phyloP scores from a whole-genome alignment of 2,113 vertebrate genomes.

The Sphaerodactylus townsendi region DNA sequence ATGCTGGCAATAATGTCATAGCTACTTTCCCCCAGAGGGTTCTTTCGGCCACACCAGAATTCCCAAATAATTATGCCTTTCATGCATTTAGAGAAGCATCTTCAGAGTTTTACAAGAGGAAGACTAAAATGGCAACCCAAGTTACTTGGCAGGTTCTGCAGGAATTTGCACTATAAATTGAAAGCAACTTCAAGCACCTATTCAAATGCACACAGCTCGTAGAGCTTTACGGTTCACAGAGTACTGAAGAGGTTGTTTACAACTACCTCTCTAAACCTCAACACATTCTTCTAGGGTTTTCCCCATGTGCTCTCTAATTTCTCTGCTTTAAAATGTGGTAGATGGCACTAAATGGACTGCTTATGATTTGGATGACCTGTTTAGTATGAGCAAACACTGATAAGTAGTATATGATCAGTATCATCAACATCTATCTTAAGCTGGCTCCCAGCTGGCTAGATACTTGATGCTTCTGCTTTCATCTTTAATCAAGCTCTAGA shows the following conservation, averaged over 20 bases:
- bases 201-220: neutral
- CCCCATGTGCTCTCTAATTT: neutral
- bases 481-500: rapidly evolving
- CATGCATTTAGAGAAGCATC: neutral
- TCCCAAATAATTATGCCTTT: neutral
- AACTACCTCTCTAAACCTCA: neutral
- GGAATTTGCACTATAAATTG: neutral
- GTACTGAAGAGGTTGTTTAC: neutral
- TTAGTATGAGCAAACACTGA: neutral
- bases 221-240: neutral
- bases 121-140: neutral
- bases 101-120: neutral
- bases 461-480: rapidly evolving
- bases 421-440: neutral
- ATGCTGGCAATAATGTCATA: neutral
- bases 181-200: neutral
- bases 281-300: neutral
- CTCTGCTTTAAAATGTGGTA: neutral
- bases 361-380: neutral
- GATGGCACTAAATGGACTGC: neutral
- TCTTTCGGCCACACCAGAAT: neutral
- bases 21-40: neutral
- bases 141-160: neutral
- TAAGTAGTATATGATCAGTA: neutral
- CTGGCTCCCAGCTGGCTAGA: neutral